Evolutionary conservation across 2,797 vertebrate species (phyloP), one percentile per base, ranked within the genome.

Genomic region (Gallinago nigripennis): DNA sequence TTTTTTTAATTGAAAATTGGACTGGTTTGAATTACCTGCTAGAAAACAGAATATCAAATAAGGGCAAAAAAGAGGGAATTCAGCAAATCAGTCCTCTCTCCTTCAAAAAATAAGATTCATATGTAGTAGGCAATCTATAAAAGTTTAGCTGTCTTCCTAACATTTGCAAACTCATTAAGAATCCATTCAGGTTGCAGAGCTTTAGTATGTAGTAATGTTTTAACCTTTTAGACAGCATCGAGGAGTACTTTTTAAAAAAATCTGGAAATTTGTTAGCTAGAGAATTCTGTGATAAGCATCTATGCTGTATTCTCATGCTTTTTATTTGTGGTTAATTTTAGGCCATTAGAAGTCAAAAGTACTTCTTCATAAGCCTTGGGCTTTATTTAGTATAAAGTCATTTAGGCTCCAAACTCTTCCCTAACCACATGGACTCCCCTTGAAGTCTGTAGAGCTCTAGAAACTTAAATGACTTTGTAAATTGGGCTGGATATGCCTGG

Each of bases 1-100:
- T 65, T 71, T 46, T 88, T 75, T 81, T 53, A 39, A 39, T 78
- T 92, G 65, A 94, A 87, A 61, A 85, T 94, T 50, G 63, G 69
- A 27, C 68, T 71, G 68, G 9, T 92, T 92, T 95, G 43, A 95
- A 48, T 95, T 94, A 81, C 79, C 48, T 95, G 61, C 57, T 82
- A 87, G 53, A 94, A 91, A 75, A 86, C 28, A 65, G 48, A 65
- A 23, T 85, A 86, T 93, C 64, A 80, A 86, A 33, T 73, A 60
- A 45, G 35, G 20, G 21, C 50, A 72, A 41, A 71, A 71, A 95
- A 71, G 45, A 72, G 11, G 25, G 39, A 86, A 39, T 65, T 95
- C 21, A 82, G 53, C 57, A 91, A 63, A 79, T 91, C 41, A 30
- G 15, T 69, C 7, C 31, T 61, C 79, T 84, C 56, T 28, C 41